phyloP scores from a whole-genome alignment of 2,113 vertebrate species.

The Bungarus multicinctus region DNA sequence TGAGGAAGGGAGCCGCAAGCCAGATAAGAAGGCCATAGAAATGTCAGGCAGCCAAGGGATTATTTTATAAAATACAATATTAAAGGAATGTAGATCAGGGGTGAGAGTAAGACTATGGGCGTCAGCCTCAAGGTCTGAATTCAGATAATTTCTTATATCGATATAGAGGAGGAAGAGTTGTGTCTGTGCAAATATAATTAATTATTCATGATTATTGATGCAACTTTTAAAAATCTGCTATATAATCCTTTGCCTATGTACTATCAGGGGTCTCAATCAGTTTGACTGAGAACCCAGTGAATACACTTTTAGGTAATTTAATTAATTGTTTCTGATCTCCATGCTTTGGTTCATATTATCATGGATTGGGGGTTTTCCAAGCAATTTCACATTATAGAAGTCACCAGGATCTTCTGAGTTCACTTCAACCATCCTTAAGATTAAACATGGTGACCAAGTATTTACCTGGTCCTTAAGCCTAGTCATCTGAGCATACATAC shows the following conservation, averaged over 20 bases:
- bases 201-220: background rate
- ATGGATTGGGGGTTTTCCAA: background rate
- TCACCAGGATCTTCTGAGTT: background rate
- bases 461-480: background rate
- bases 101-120: background rate
- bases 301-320: background rate
- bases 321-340: background rate
- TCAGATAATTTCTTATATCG: background rate
- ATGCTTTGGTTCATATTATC: background rate
- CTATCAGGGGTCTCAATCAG: background rate
- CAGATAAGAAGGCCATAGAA: background rate
- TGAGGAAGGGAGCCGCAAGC: background rate
- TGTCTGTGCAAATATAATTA: background rate
- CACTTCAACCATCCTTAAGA: background rate
- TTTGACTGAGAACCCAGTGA: background rate
- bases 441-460: background rate
- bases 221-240: background rate
- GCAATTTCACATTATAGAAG: background rate
- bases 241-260: background rate
- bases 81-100: background rate
- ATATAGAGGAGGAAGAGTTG: background rate
- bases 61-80: background rate
- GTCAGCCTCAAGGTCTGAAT: background rate
- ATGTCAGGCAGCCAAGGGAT: background rate
- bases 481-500: background rate